Evolutionary conservation across 1,140 invertebrate genomes (phyloP).

Genomic region (Carposina sasakii): DNA sequence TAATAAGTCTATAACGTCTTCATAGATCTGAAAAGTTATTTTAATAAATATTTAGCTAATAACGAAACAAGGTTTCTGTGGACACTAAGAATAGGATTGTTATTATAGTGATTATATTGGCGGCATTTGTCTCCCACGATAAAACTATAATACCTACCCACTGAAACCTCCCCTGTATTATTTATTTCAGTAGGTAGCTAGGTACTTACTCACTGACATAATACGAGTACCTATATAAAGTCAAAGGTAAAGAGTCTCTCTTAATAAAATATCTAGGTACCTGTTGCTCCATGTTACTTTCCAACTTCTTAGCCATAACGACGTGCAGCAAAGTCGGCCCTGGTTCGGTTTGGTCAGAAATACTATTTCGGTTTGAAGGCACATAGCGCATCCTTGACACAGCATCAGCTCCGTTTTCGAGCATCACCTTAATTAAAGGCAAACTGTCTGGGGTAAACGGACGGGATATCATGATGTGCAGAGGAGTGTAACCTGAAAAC

Average conservation of each 20-base stretch:
- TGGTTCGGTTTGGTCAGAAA: background rate
- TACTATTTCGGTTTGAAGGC: background rate
- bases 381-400: background rate
- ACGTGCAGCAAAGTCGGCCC: constrained; percentile 51
- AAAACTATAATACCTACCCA: too few species aligned
- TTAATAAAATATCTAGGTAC: constrained; percentile 22
- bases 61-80: too few species aligned
- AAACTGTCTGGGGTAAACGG: constrained; percentile 42
- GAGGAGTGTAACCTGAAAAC: constrained; percentile 41
- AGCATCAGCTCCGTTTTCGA: constrained; percentile 54
- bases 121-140: too few species aligned
- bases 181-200: too few species aligned
- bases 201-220: too few species aligned
- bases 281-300: constrained; percentile 38
- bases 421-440: constrained; percentile 45
- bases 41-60: background rate
- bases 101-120: too few species aligned
- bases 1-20: constrained; percentile 37
- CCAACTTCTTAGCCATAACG: constrained; percentile 34
- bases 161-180: too few species aligned
- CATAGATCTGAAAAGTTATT: constrained; percentile 31
- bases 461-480: constrained; percentile 59
- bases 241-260: too few species aligned
- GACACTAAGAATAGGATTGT: too few species aligned
- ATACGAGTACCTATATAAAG: too few species aligned